Evolutionary conservation across 2,113 vertebrate genomes (phyloP), one percentile per base, ranked within the genome.

Genomic region (Sinocyclocheilus maitianheensis): DNA sequence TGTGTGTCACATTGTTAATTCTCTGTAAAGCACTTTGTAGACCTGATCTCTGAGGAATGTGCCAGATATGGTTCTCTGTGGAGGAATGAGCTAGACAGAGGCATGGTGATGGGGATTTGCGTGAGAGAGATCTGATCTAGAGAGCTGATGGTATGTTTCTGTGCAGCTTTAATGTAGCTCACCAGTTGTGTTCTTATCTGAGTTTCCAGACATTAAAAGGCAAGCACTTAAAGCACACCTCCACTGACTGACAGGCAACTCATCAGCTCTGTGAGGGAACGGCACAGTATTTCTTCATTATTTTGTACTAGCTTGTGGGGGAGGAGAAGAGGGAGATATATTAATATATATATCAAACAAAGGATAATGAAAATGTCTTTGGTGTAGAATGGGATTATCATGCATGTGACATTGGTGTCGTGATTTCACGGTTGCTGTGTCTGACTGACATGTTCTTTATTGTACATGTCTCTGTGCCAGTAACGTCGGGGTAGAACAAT

Each of bases 391-490:
- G 48, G 81, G 67, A 74, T 74, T 24, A n/a, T 83, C 67, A 24
- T 83, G 46, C 43, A 80, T 58, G 60, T 85, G 63, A 20, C 77
- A 20, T 24, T 55, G 20, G 34, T 85, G 65, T 72, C 22, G 34
- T 65, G 43, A 55, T 83, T 51, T 53, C 67, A 69, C 67, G 24
- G 34, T 24, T 55, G 84, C 20, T 37, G 8, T 83, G 55, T 81
- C 30, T 80, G 83, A 84, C 62, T 77, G 81, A 24, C 77, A 74
- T 51, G 77, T 84, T 81, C 78, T 84, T 84, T 84, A 62, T 69
- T 85, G 77, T 60, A 58, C 77, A 81, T 75, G 77, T 86, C 77
- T 74, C 53, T 12, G 37, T 72, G 51, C 51, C 34, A 62, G 67
- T 80, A 22, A 5, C 3, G 48, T 40, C 71, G 51, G 37, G 76